These are phyloP conservation scores for Drosophila borborema DNA, from an alignment of 2,888 invertebrate genomes.

Conservation along the genomic window DNA sequence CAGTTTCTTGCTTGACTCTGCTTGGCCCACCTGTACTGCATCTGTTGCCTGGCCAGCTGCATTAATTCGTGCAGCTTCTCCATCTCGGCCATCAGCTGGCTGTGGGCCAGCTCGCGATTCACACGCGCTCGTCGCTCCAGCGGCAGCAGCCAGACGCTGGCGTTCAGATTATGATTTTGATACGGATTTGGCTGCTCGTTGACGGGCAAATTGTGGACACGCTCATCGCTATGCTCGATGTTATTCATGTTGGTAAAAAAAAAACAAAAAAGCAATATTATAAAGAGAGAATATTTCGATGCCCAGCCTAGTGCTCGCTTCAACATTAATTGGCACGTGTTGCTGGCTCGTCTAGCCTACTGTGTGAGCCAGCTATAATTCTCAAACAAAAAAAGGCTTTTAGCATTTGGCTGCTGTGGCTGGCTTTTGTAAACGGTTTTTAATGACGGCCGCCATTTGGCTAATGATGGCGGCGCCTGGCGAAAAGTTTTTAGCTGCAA, in stretches of 20 bases:
- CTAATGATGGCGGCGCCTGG: constrained; percentile 42
- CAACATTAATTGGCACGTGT: constrained; percentile 16
- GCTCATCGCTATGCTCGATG: constrained; percentile 18
- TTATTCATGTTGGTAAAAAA: constrained; percentile 17
- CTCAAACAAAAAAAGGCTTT: constrained; percentile 21
- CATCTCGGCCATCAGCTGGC: constrained; percentile 4
- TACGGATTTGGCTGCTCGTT: not conserved
- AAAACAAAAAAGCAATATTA: not conserved
- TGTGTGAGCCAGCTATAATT: not conserved
- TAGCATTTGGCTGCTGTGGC: constrained; percentile 1
- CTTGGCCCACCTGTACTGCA: not conserved
- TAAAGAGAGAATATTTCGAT: not conserved
- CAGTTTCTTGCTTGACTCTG: too few species aligned
- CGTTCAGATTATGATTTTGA: constrained; percentile 17
- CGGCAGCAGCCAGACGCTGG: constrained; percentile 9
- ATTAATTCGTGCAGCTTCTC: constrained; percentile 12
- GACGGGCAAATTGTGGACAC: constrained; percentile 12
- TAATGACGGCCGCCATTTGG: constrained; percentile 61
- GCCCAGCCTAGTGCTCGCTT: constrained; percentile 3
- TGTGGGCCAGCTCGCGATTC: constrained; percentile 2
- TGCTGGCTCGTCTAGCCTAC: constrained; percentile 6
- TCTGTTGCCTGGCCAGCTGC: not conserved
- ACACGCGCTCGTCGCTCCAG: constrained; percentile 24
- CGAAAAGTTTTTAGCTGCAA: constrained; percentile 29
- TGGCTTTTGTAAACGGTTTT: constrained; percentile 61